A percentile compares a stretch with the other conserved stretches of the same genome.
phyloP scores from a whole-genome alignment of 2,113 vertebrate species.

The Noctilio leporinus region DNA sequence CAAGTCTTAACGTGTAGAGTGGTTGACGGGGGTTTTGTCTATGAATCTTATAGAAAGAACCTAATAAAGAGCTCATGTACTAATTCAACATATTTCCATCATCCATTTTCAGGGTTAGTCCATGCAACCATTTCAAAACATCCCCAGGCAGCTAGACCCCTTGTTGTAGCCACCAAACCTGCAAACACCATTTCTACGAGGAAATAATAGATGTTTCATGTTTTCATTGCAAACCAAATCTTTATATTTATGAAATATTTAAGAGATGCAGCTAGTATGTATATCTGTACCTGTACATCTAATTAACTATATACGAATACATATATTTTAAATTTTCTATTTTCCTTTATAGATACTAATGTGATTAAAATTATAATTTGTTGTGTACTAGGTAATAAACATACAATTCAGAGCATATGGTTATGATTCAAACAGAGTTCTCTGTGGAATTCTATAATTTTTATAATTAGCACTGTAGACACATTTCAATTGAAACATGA shows the following conservation, averaged over 20 bases:
- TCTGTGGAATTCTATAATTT: not conserved
- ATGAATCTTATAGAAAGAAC: not conserved
- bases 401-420: not conserved
- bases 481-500: not conserved
- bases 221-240: not conserved
- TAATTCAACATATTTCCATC: not conserved
- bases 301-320: not conserved
- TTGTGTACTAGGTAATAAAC: not conserved
- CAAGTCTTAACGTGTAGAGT: not conserved
- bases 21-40: not conserved
- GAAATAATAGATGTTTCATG: not conserved
- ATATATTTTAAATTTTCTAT: not conserved
- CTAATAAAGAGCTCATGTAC: not conserved
- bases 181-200: not conserved
- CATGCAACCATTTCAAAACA: not conserved
- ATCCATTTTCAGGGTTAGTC: not conserved
- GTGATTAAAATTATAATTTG: not conserved
- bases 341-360: not conserved
- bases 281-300: not conserved
- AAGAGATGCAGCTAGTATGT: not conserved
- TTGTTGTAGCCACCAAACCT: not conserved
- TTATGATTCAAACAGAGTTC: not conserved
- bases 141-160: accelerated
- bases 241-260: not conserved
- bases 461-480: not conserved